phyloP scores from a whole-genome alignment of 2,888 invertebrate species.

The Meganola albula region DNA sequence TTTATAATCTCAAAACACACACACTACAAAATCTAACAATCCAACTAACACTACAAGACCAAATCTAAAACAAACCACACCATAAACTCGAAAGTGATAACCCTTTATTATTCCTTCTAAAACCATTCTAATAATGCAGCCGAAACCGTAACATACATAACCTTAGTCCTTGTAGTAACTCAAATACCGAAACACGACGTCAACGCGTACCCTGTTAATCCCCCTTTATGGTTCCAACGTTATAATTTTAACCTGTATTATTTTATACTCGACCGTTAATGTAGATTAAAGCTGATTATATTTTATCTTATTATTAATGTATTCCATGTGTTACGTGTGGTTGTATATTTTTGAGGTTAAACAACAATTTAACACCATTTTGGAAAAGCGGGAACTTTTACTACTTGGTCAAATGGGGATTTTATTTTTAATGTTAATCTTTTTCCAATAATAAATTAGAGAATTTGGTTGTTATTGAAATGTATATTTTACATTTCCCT shows the following conservation, averaged over 20 bases:
- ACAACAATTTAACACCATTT: slow-evolving; percentile 5
- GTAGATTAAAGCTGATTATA: slow-evolving; percentile 48
- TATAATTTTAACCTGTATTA: slow-evolving; percentile 63
- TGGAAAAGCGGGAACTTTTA: no score
- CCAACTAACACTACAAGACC: no score
- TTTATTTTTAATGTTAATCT: no score
- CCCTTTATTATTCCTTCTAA: slow-evolving; percentile 35
- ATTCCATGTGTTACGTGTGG: slow-evolving; percentile 39
- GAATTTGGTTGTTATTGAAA: no score
- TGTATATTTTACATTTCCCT: no score
- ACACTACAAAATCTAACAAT: no score
- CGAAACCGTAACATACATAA: slow-evolving; percentile 24
- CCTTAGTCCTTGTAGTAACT: slow-evolving; percentile 23
- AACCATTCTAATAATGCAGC: slow-evolving; percentile 31
- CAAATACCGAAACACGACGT: slow-evolving; percentile 42
- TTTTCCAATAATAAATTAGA: no score
- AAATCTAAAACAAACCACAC: slow-evolving; percentile 10
- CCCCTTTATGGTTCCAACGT: slow-evolving; percentile 49
- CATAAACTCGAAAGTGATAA: slow-evolving; percentile 30
- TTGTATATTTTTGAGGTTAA: slow-evolving; percentile 23
- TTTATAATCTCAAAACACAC: no score
- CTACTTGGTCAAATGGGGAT: no score
- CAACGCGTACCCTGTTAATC: slow-evolving; percentile 53
- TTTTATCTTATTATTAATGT: slow-evolving; percentile 47
- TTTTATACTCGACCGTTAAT: slow-evolving; percentile 55